phyloP scores from a whole-genome alignment of 2,888 invertebrate genomes.

The Brenthis hecate region DNA sequence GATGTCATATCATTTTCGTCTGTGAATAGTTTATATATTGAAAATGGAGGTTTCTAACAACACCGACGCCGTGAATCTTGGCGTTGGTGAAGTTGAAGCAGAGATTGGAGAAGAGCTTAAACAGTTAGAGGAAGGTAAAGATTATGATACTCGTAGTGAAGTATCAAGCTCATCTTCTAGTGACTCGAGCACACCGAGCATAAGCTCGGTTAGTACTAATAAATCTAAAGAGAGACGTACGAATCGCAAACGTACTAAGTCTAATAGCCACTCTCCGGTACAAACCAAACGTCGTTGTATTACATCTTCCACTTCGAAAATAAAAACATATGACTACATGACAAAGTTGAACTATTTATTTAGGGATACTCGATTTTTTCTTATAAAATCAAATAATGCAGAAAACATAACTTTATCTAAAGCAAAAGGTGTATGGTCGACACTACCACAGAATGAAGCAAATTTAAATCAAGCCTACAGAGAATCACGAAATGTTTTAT shows the following conservation, averaged over 20 bases:
- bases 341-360: conserved; percentile 96
- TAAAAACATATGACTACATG: conserved; percentile 91
- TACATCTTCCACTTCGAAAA: conserved; percentile 59
- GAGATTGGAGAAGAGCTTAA: conserved; percentile 92
- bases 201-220: conserved; percentile 89
- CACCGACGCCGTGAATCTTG: conserved; percentile 85
- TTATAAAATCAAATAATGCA: conserved; percentile 98
- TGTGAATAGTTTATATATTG: conserved; percentile 16
- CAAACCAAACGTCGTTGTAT: conserved; percentile 67
- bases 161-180: conserved; percentile 91
- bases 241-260: conserved; percentile 81
- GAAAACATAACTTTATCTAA: conserved; percentile 98
- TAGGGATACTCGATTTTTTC: conserved; percentile 95
- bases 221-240: conserved; percentile 84
- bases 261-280: conserved; percentile 68
- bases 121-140: conserved; percentile 87
- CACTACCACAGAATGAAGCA: conserved; percentile 97
- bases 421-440: conserved; percentile 98
- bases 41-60: conserved; percentile 80
- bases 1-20: background rate
- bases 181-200: conserved; percentile 87
- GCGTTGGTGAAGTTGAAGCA: conserved; percentile 85
- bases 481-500: conserved; percentile 95
- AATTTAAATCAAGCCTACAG: conserved; percentile 97
- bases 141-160: conserved; percentile 93